Base-by-base conservation (phyloP, 2,113 vertebrate species). In the Pitta sordida region DNA sequence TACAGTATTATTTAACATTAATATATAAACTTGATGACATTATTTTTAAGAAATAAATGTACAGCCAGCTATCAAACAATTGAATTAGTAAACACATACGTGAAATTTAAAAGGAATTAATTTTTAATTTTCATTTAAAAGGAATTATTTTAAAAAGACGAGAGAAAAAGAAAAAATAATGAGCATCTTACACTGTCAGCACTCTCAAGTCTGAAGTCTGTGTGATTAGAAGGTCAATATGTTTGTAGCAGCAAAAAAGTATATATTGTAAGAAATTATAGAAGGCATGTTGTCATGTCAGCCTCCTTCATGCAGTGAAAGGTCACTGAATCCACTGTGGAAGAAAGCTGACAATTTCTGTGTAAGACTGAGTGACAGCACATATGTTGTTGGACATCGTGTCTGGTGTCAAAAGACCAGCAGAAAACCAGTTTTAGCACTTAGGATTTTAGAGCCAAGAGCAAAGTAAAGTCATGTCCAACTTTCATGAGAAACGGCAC, bases 291-390 rank as follows among this genome's bases (percentile, higher is more conserved):
- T 94, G 80, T 48, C 52, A 20, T 91, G 91, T 96, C 93, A 96
- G 46, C 37, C 29, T 46, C 29, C 62, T 85, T 94, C 94, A 88
- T 44, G 83, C 68, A 81, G 90, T 81, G 91, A 94, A 96, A 88
- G 88, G 88, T 95, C 88, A 65, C 51, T 82, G 86, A 91, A 93
- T 62, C 32, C 73, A 64, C 75, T 62, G 60, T 82, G 80, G 83
- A 94, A 79, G 64, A 86, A 92, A 92, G 81, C 77, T 91, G 83
- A 81, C 86, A 93, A 64, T 86, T 96, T 83, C 83, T 86, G 23
- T 89, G 13, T 93, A 93, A 96, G 83, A 86, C 83, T 97, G 93
- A 97, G 39, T 96, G 95, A 94, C 91, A 96, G 93, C 63, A 79
- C 48, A 24, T 49, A 22, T 49, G 32, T 64, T 92, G 62, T 17